Conservation (phyloP, 2,888 invertebrate species). For the Chymomyza procnemis region DNA sequence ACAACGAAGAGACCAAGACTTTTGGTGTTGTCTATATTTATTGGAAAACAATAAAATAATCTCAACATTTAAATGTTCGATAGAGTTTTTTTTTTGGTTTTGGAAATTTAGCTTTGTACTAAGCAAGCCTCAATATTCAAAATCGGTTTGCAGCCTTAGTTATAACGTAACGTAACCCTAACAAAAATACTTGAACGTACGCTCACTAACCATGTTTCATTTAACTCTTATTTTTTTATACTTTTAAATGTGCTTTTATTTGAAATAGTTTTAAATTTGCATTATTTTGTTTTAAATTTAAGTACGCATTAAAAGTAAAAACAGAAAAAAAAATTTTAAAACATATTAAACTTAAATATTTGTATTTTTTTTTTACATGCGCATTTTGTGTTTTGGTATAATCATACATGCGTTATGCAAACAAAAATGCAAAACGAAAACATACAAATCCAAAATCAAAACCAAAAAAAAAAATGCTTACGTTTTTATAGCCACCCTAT, state of each 20-base stretch:
- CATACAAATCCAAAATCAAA: constrained; percentile 28
- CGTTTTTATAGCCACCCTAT: constrained; percentile 85
- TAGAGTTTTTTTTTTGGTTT: too few relatives aligned
- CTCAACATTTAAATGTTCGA: too few relatives aligned
- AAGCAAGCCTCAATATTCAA: not conserved
- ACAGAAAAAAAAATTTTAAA: constrained; percentile 21
- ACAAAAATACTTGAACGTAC: constrained; percentile 25
- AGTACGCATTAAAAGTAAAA: constrained; percentile 20
- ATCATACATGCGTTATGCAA: constrained; percentile 28
- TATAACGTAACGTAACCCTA: constrained; percentile 18
- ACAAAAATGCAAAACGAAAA: constrained; percentile 12
- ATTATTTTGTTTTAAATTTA: constrained; percentile 1
- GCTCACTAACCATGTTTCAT: constrained; percentile 14
- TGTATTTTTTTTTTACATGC: constrained; percentile 56
- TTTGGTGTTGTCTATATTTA: too few relatives aligned
- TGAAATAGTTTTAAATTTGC: constrained; percentile 2
- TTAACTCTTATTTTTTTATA: not conserved
- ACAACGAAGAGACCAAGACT: too few relatives aligned
- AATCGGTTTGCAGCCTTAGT: not conserved
- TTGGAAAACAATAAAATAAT: too few relatives aligned
- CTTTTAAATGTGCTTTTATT: constrained; percentile 6
- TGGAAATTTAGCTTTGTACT: too few relatives aligned
- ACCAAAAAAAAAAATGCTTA: constrained; percentile 53
- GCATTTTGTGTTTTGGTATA: constrained; percentile 60
- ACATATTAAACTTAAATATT: constrained; percentile 36